Conservation (phyloP, 1,140 invertebrate genomes). For the Dreissena rostriformis region DNA sequence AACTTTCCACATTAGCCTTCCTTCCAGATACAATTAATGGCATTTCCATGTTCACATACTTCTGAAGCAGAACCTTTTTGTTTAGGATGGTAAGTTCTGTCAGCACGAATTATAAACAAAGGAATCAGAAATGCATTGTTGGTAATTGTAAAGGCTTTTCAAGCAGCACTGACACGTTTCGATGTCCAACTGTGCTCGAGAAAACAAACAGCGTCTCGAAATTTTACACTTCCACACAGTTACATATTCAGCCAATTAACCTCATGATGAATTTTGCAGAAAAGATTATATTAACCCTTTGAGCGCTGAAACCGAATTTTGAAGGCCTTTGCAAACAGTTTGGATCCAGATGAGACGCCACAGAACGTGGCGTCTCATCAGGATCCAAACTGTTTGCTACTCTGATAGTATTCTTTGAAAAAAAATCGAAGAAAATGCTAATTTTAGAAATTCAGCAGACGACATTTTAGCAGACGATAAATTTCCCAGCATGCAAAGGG, state of each 20-base stretch:
- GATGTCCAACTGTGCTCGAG: constrained; percentile 46
- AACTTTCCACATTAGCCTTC: too few species aligned
- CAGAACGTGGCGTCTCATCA: too few species aligned
- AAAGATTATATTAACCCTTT: too few species aligned
- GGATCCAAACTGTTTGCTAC: too few species aligned
- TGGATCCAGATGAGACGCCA: too few species aligned
- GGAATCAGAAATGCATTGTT: constrained; percentile 47
- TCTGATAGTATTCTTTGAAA: too few species aligned
- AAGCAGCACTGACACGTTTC: constrained; percentile 42
- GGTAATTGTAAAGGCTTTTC: constrained; percentile 19
- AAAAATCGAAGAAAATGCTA: too few species aligned
- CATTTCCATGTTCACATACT: constrained; percentile 47
- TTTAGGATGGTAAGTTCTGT: background rate
- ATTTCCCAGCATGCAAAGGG: too few species aligned
- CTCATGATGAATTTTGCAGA: constrained; percentile 15
- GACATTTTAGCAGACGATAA: too few species aligned
- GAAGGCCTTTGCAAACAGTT: too few species aligned
- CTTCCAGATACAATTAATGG: constrained; percentile 35
- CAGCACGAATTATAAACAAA: constrained; percentile 48
- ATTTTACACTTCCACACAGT: constrained; percentile 31
- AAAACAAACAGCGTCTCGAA: constrained; percentile 46
- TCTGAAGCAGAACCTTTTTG: constrained; percentile 14
- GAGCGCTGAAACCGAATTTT: too few species aligned
- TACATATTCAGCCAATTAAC: constrained; percentile 30
- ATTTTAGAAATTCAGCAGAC: too few species aligned